Percentiles rank a stretch among this genome's conserved stretches.
Evolutionary conservation across 2,113 vertebrate genomes (phyloP).

Genomic region (Anoplopoma fimbria): DNA sequence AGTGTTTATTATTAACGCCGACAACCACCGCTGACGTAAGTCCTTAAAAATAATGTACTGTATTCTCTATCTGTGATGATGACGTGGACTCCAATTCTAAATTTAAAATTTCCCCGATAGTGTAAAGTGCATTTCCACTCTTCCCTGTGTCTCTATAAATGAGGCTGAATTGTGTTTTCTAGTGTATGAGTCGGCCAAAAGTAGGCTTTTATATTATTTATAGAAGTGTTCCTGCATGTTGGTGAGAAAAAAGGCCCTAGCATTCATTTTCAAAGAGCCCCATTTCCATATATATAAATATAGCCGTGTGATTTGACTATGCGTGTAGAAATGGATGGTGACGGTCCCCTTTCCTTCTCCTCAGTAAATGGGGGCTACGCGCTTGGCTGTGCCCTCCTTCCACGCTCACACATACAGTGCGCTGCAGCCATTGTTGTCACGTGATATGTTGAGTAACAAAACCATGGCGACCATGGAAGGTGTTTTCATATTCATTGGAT

Average conservation of each 20-base stretch:
- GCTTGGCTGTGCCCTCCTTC: slow-evolving; percentile 41
- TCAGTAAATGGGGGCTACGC: slow-evolving; percentile 16
- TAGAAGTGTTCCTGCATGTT: slow-evolving; percentile 12
- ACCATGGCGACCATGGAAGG: slow-evolving; percentile 75
- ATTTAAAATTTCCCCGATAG: slow-evolving; percentile 16
- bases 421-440: slow-evolving; percentile 70
- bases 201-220: slow-evolving; percentile 45
- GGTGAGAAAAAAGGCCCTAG: slow-evolving; percentile 13
- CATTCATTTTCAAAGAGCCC: slow-evolving; percentile 16
- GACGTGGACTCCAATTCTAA: not conserved
- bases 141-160: slow-evolving; percentile 7
- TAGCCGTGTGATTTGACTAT: slow-evolving; percentile 36
- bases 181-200: slow-evolving; percentile 22
- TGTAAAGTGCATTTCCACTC: not conserved
- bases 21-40: slow-evolving; percentile 17
- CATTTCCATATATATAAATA: slow-evolving; percentile 33
- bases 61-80: slow-evolving; percentile 16
- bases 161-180: slow-evolving; percentile 2
- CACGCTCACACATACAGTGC: slow-evolving; percentile 56
- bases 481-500: slow-evolving; percentile 80
- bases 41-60: slow-evolving; percentile 43
- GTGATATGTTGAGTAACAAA: slow-evolving; percentile 81
- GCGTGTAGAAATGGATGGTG: slow-evolving; percentile 36
- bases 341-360: slow-evolving; percentile 18
- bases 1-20: slow-evolving; percentile 43